These are phyloP conservation scores for Drosophila nigromelanica DNA, from an alignment of 1,140 invertebrate species.

Conservation along the genomic window DNA sequence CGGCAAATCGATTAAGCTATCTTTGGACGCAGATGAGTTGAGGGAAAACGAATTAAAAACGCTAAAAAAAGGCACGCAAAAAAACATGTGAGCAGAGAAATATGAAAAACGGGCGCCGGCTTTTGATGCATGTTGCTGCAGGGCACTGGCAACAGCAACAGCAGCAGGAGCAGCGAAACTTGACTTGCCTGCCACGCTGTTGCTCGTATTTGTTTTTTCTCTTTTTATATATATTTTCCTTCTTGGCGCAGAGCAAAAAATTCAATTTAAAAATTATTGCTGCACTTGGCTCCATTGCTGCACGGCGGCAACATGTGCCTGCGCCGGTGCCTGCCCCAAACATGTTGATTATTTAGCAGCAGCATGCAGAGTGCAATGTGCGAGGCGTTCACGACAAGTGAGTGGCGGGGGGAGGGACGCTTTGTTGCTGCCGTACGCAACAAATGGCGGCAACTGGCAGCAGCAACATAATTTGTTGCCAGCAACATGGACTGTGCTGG, in stretches of 20 bases:
- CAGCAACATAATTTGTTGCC: slow-evolving; percentile 76
- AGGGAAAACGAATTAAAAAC: slow-evolving; percentile 72
- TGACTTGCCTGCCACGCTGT: slow-evolving; percentile 33
- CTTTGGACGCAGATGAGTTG: slow-evolving; percentile 48
- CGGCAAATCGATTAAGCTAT: slow-evolving; percentile 81
- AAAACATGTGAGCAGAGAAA: slow-evolving; percentile 62
- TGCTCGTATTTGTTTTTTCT: slow-evolving; percentile 64
- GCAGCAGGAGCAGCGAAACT: slow-evolving; percentile 32
- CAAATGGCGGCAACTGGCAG: slow-evolving; percentile 5
- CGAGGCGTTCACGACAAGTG: slow-evolving; percentile 36
- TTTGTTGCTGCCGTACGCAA: slow-evolving; percentile 36
- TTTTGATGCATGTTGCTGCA: slow-evolving; percentile 78
- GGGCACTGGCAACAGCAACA: slow-evolving; percentile 50
- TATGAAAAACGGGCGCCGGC: slow-evolving; percentile 77
- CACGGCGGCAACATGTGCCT: slow-evolving; percentile 73
- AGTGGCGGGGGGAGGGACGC: slow-evolving; percentile 3
- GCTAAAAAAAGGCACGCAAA: slow-evolving; percentile 30
- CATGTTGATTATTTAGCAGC: slow-evolving; percentile 76
- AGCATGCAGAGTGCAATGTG: slow-evolving; percentile 39
- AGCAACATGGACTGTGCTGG: slow-evolving; percentile 52
- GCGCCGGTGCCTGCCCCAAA: slow-evolving; percentile 36
- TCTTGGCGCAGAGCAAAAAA: slow-evolving; percentile 61
- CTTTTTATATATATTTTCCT: slow-evolving; percentile 37
- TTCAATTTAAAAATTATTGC: slow-evolving; percentile 82
- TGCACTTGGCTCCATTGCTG: slow-evolving; percentile 66